Conservation (phyloP, 2,888 invertebrate species). For the Notodonta dromedarius region DNA sequence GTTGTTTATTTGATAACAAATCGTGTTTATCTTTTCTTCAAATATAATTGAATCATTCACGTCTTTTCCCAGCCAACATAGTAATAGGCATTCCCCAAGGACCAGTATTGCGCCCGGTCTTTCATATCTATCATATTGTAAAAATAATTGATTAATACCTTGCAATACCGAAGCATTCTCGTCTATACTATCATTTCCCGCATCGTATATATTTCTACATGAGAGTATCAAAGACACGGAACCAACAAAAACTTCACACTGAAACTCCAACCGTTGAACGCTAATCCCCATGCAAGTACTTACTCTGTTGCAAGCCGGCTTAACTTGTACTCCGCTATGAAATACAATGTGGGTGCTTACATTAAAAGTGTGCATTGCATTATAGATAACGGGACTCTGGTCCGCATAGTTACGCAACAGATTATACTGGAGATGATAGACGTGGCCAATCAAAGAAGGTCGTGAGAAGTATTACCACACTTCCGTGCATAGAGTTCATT, state of each 20-base stretch:
- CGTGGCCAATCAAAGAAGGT: constrained; percentile 51
- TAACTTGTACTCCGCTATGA: constrained; percentile 21
- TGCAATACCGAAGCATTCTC: not conserved
- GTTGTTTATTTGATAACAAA: too few species aligned
- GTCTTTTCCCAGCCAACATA: too few species aligned
- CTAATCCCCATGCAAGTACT: not conserved
- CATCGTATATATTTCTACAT: not conserved
- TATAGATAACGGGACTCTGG: constrained; percentile 45
- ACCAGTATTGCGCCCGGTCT: too few species aligned
- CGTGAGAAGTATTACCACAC: constrained; percentile 41
- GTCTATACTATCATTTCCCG: not conserved
- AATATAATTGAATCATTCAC: too few species aligned
- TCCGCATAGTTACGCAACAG: constrained; percentile 42
- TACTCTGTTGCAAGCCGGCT: constrained; percentile 14
- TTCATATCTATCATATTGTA: too few species aligned
- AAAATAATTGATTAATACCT: too few species aligned
- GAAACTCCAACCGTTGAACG: not conserved
- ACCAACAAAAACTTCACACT: not conserved
- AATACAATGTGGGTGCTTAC: constrained; percentile 30
- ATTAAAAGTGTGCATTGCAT: constrained; percentile 37
- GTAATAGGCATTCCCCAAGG: too few species aligned
- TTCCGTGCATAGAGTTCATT: not conserved
- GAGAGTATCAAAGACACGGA: not conserved
- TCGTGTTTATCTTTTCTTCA: too few species aligned
- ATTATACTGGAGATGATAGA: constrained; percentile 37